These are phyloP conservation scores for Ecliptopera silaceata DNA, from an alignment of 2,888 invertebrate genomes.

Conservation along the genomic window DNA sequence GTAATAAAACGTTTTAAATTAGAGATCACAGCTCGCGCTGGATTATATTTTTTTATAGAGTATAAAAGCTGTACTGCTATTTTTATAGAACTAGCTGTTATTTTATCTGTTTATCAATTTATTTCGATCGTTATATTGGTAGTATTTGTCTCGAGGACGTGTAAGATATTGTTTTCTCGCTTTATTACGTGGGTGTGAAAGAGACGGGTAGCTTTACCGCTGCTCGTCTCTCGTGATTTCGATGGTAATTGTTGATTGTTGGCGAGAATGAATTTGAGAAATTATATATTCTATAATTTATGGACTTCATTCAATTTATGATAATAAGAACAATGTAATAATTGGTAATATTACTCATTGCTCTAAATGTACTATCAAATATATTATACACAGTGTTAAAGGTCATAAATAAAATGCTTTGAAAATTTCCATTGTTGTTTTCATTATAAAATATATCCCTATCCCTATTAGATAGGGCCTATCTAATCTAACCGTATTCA, in stretches of 20 bases:
- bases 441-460: constrained; percentile 36
- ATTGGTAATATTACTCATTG: constrained; percentile 84
- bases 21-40: constrained; percentile 76
- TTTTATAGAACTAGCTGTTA: constrained; percentile 77
- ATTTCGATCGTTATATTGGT: constrained; percentile 53
- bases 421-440: constrained; percentile 80
- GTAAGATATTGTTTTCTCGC: constrained; percentile 43
- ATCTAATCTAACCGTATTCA: too few relatives aligned
- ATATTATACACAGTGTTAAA: constrained; percentile 84
- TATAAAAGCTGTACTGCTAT: constrained; percentile 80
- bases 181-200: constrained; percentile 44
- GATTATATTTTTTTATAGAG: constrained; percentile 81
- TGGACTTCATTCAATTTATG: constrained; percentile 80
- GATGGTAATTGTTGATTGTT: constrained; percentile 80
- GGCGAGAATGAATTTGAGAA: constrained; percentile 75
- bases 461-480: too few relatives aligned
- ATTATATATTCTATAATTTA: constrained; percentile 81
- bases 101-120: constrained; percentile 61
- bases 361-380: constrained; percentile 84
- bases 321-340: constrained; percentile 81
- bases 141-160: constrained; percentile 41
- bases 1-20: constrained; percentile 71
- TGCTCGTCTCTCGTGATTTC: constrained; percentile 56
- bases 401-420: constrained; percentile 84
- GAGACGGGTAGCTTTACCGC: constrained; percentile 22